phyloP scores from a whole-genome alignment of 2,113 vertebrate genomes.

The Phoxinus phoxinus region DNA sequence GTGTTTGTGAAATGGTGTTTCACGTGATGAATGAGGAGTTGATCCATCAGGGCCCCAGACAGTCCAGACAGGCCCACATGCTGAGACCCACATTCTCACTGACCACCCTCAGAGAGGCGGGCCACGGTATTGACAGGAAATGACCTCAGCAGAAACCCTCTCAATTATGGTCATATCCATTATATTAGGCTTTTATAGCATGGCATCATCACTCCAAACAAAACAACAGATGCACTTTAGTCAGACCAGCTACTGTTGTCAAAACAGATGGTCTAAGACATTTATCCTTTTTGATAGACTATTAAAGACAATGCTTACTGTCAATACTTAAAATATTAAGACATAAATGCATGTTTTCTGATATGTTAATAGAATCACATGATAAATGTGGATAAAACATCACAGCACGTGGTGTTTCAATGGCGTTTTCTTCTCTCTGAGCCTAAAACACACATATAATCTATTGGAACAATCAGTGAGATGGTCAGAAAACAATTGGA shows the following conservation, averaged over 20 bases:
- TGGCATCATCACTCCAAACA: slow-evolving; percentile 29
- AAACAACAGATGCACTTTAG: slow-evolving; percentile 42
- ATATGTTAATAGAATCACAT: neutral
- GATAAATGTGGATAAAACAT: neutral
- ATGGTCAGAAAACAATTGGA: slow-evolving; percentile 28
- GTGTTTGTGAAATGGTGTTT: slow-evolving; percentile 13
- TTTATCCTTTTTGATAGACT: neutral
- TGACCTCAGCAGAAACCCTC: slow-evolving; percentile 46
- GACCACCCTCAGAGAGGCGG: slow-evolving; percentile 51
- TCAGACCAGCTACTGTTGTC: neutral
- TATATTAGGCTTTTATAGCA: slow-evolving; percentile 33
- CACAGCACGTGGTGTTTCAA: neutral
- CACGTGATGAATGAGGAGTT: slow-evolving; percentile 51
- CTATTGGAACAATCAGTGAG: slow-evolving; percentile 55
- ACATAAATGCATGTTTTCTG: neutral
- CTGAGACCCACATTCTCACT: slow-evolving; percentile 50
- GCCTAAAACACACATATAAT: slow-evolving; percentile 19
- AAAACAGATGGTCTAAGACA: neutral
- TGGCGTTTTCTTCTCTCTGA: neutral
- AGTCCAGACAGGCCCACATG: slow-evolving; percentile 53
- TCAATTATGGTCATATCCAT: slow-evolving; percentile 53
- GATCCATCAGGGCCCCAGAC: slow-evolving; percentile 55
- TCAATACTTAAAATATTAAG: neutral
- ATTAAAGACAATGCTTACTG: neutral
- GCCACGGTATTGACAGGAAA: slow-evolving; percentile 45